Percentiles rank a stretch among this genome's conserved stretches.
Evolutionary conservation across 2,888 invertebrate genomes (phyloP).

Genomic region (Bruchidius siliquastri): DNA sequence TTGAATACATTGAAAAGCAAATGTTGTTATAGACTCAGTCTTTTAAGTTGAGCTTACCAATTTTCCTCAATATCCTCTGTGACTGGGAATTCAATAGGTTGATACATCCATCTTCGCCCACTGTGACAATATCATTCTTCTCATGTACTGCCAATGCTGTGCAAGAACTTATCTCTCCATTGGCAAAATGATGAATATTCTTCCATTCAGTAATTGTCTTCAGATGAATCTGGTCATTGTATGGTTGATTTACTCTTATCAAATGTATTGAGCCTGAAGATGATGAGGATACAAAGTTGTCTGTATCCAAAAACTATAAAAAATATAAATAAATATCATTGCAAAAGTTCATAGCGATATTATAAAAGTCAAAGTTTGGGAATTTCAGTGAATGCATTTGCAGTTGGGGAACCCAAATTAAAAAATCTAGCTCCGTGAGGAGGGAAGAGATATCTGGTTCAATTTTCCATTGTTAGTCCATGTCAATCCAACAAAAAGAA

Average conservation of each 20-base stretch:
- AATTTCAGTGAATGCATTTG: too few species aligned
- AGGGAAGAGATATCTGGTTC: too few species aligned
- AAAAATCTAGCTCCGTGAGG: too few species aligned
- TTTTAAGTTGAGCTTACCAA: conserved; percentile 44
- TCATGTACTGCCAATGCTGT: conserved; percentile 72
- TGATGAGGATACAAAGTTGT: conserved; percentile 63
- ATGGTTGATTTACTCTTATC: conserved; percentile 57
- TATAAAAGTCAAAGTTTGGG: too few species aligned
- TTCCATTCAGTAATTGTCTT: conserved; percentile 60
- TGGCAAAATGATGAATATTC: conserved; percentile 61
- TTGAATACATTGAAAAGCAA: too few species aligned
- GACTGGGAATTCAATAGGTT: conserved; percentile 54
- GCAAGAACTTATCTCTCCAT: conserved; percentile 60
- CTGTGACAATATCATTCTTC: conserved; percentile 67
- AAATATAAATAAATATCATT: conserved; percentile 11
- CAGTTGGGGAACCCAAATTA: too few species aligned
- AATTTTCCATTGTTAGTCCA: too few species aligned
- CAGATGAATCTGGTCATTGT: conserved; percentile 55
- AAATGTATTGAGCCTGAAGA: conserved; percentile 65
- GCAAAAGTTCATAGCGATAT: too few species aligned
- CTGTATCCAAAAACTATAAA: conserved; percentile 61
- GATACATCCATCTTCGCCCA: conserved; percentile 79
- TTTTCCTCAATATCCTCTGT: conserved; percentile 48
- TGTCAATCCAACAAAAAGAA: too few species aligned
- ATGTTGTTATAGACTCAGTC: too few species aligned